Base-by-base conservation (phyloP, 1,140 invertebrate species). In the Anagrus nilaparvatae region DNA sequence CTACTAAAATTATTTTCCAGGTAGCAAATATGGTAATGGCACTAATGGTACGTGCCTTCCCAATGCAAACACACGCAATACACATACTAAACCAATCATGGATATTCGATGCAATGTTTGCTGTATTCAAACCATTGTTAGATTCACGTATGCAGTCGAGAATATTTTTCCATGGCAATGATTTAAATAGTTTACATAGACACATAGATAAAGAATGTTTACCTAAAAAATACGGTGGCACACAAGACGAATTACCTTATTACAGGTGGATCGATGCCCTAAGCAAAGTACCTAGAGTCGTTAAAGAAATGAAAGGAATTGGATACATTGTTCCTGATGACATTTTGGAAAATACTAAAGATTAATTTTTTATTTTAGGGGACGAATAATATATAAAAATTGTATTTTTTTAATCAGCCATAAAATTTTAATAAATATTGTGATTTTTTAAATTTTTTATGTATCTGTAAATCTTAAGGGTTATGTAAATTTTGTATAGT, bases 81-180 rank as follows among this genome's bases (percentile, higher is more conserved):
- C 84, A 87, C 57, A 78, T 88, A 28, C 69, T 87, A 1, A 76
- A 84, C 52, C 81, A 87, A 51, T 81, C 83, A 0, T 86, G 82
- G 80, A 59, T 84, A 1, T 87, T 87, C 53, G 82, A 84, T 52
- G 77, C 81, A 23, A 78, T 82, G 17, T 87, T 78, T 55, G 75
- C 73, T 33, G 75, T 86, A 6, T 86, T 88, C 53, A 84, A 84
- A 52, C 83, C 83, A 0, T 64, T 87, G 4, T 59, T 88, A 9
- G 77, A 77, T 48, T 56, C 73, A 1, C 59, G 70, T 24, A 86
- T 86, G 78, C 71, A 70, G 18, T 72, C 78, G 7, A 77, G 68
- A 47, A 77, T 87, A 33, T 84, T 73, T 59, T 82, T 87, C 56
- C 84, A 88, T 58, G 82, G 84, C 2, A 67, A 71, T 25, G 74